Evolutionary conservation across 1,140 invertebrate genomes (phyloP).

Genomic region (Drosophila repletoides): DNA sequence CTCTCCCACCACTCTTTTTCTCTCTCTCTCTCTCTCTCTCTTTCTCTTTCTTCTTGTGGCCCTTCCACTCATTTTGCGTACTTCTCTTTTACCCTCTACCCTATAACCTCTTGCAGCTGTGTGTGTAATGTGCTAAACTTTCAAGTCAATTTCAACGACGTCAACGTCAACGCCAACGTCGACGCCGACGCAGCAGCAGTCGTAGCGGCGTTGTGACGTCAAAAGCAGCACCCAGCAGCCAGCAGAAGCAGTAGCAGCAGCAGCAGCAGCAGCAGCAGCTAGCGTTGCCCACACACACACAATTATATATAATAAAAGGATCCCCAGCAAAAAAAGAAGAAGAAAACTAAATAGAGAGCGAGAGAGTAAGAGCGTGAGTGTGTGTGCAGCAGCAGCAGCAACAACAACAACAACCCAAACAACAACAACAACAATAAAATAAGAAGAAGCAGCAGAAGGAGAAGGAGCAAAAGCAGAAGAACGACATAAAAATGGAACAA

Average conservation of each 20-base stretch:
- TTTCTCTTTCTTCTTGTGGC: neutral
- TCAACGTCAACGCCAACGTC: constrained; percentile 22
- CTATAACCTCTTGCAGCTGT: constrained; percentile 46
- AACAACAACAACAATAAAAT: constrained; percentile 1
- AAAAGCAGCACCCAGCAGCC: constrained; percentile 51
- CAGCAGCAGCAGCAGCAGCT: constrained; percentile 23
- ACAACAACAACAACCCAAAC: constrained; percentile 6
- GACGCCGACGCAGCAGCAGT: constrained; percentile 34
- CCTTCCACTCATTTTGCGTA: too few species aligned
- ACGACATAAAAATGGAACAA: constrained; percentile 76
- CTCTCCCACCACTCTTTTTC: constrained; percentile 4
- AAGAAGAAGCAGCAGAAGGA: constrained; percentile 9
- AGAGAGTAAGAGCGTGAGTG: neutral
- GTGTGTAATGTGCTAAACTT: constrained; percentile 54
- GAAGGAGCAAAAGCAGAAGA: constrained; percentile 18
- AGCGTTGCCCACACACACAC: constrained; percentile 43
- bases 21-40: constrained; percentile 2
- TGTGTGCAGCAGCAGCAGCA: constrained; percentile 48
- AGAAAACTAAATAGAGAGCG: constrained; percentile 14
- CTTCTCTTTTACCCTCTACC: neutral
- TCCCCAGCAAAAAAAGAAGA: constrained; percentile 3
- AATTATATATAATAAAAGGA: constrained; percentile 35
- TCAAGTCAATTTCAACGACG: constrained; percentile 51
- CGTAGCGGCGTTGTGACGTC: constrained; percentile 57
- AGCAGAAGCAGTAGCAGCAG: constrained; percentile 10